Base-by-base conservation (phyloP, 2,888 invertebrate genomes). In the Caenorhabditis uteleia region DNA sequence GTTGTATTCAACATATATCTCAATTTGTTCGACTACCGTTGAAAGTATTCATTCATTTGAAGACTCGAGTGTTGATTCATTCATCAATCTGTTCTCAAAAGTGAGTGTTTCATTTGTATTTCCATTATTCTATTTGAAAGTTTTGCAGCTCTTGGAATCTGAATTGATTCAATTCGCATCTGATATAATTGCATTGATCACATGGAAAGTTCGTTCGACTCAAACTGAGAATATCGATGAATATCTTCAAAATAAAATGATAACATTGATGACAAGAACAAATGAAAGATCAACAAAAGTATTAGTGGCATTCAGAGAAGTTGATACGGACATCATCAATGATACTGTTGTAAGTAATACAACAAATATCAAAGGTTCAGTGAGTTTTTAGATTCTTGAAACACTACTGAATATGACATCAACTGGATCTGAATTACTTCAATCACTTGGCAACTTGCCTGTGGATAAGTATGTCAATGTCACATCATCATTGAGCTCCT, bases 341-440 rank as follows among this genome's bases (percentile, higher is more conserved):
- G 59, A 65, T 34, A 26, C 49, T 20, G 51, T 59, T 2, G 50
- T 50, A 16, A 33, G 46, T 39, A 21, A 23, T 14, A 6, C 7
- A 34, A 34, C 7, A 7, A 39, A 21, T 39, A 25, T 29, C n/a
- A 44, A 25, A n/a, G n/a, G n/a, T n/a, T n/a, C n/a, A n/a, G n/a
- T 29, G 7, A 27, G 27, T 3, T 53, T 5, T 21, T 20, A 61
- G 61, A 54, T 71, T 12, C 53, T 60, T 2, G 55, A 60, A 54
- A 56, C 56, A 18, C 53, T 72, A 16, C 56, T 59, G 16, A 60
- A 60, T 14, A 55, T 66, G 48, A 47, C 66, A 18, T 27, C 49
- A 3, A 72, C 66, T 20, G 72, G 72, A 23, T 53, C 54, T 1
- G 62, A 62, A 43, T 47, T 72, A 3, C 59, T 71, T 25, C 47